A percentile compares a stretch with the other conserved stretches of the same genome.
phyloP scores from a whole-genome alignment of 1,140 invertebrate species.

The Pissodes strobi region DNA sequence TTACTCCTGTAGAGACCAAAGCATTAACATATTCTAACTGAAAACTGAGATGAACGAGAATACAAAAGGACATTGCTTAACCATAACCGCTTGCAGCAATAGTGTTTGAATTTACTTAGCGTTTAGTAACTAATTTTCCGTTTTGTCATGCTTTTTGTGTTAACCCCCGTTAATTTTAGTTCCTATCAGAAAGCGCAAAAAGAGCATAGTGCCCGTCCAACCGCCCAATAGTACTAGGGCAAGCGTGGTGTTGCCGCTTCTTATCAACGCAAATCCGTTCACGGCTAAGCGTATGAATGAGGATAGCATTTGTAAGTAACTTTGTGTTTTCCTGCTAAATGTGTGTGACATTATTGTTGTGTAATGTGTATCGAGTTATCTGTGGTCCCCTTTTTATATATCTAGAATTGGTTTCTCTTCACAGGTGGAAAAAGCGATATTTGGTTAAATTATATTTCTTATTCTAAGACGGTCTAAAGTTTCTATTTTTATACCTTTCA shows the following conservation, averaged over 20 bases:
- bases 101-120: too few relatives aligned
- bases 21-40: too few relatives aligned
- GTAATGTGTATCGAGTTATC: neutral
- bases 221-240: slow-evolving; percentile 71
- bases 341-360: too few relatives aligned
- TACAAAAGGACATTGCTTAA: neutral
- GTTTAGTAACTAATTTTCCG: too few relatives aligned
- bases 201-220: slow-evolving; percentile 65
- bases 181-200: slow-evolving; percentile 52
- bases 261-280: slow-evolving; percentile 61
- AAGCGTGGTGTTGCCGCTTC: slow-evolving; percentile 76
- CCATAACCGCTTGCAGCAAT: neutral
- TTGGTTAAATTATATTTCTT: too few relatives aligned
- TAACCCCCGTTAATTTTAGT: slow-evolving; percentile 37
- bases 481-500: too few relatives aligned
- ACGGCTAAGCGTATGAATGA: slow-evolving; percentile 45
- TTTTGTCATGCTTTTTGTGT: slow-evolving; percentile 9
- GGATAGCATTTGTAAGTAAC: slow-evolving; percentile 47
- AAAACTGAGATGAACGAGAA: too few relatives aligned
- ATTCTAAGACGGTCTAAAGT: too few relatives aligned
- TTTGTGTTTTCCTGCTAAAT: neutral
- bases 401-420: too few relatives aligned
- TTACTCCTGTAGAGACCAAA: too few relatives aligned
- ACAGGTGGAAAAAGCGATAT: too few relatives aligned
- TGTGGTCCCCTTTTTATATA: too few relatives aligned